Conservation (phyloP, 2,797 vertebrate genomes). For the Lepilemur ruficaudatus region DNA sequence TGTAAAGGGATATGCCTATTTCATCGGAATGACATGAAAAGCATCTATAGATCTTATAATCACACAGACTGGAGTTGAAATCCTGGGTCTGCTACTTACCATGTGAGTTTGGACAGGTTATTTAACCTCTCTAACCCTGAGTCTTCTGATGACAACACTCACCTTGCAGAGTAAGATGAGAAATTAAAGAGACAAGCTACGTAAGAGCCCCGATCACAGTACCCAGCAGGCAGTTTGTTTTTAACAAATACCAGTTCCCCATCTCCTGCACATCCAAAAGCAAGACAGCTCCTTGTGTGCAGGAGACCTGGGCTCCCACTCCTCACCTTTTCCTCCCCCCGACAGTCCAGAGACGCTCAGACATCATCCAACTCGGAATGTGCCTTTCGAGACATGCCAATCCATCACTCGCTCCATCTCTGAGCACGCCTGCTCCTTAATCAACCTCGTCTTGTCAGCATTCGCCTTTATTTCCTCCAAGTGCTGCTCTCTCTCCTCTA, state of each 20-base stretch:
- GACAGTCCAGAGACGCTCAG: neutral
- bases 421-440: conserved; percentile 35
- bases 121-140: conserved; percentile 29
- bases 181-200: conserved; percentile 45
- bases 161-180: conserved; percentile 27
- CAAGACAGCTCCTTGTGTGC: neutral
- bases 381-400: neutral
- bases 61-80: conserved; percentile 53
- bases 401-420: conserved; percentile 43
- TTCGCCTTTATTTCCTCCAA: conserved; percentile 46
- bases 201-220: neutral
- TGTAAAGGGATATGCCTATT: neutral
- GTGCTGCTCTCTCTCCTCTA: conserved; percentile 41
- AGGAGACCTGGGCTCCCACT: neutral
- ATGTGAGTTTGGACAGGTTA: conserved; percentile 19
- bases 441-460: conserved; percentile 43
- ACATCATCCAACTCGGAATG: neutral
- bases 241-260: neutral
- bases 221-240: neutral
- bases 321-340: neutral
- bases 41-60: conserved; percentile 47
- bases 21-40: conserved; percentile 19
- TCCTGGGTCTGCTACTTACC: conserved; percentile 36
- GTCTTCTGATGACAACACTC: conserved; percentile 36
- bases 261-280: neutral